Evolutionary conservation across 2,113 vertebrate genomes (phyloP), one percentile per base, ranked within the genome.

Genomic region (Neotoma lepida): DNA sequence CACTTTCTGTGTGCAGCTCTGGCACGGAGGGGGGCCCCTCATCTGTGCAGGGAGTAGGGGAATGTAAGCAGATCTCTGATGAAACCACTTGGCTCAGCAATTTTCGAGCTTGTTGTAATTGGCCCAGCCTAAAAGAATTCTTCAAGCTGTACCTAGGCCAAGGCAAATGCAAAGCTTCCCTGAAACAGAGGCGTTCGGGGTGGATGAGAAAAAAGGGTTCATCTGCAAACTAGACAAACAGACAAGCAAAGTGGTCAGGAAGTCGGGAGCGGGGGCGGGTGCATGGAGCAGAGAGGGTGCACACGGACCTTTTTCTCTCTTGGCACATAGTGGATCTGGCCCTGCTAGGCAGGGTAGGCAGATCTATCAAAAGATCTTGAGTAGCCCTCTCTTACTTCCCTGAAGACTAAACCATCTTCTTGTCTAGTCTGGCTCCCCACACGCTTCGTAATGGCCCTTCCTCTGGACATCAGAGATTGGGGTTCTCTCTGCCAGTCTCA

Each of bases 71-170:
- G 98, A 98, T 97, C 98, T 96, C 97, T 87, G 94, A 96, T 96
- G 93, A 97, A 97, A 98, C 94, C 96, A 86, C 98, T 98, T 82
- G 95, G 70, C 96, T 98, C 98, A 98, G 98, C 98, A 98, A 74
- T 98, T 98, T 97, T 93, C 81, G 68, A 96, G 97, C 97, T 98
- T 98, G 98, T 98, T 98, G 98, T 98, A 97, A 98, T 98, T 99
- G 98, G 98, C 97, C 97, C 97, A 96, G 96, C 96, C 98, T 98
- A 90, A 98, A 98, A 98, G 98, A 97, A 97, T 98, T 92, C 96
- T 97, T 97, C 98, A 96, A 88, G 97, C 96, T 98, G 98, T 98
- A 98, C 98, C 98, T 98, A 96, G 94, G 98, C 98, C 98, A 98
- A 98, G 68, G 95, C 98, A 98, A 98, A 98, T 94, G 97, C 96